Evolutionary conservation across 2,113 vertebrate genomes (phyloP), one percentile per base, ranked within the genome.

Genomic region (Merops nubicus): DNA sequence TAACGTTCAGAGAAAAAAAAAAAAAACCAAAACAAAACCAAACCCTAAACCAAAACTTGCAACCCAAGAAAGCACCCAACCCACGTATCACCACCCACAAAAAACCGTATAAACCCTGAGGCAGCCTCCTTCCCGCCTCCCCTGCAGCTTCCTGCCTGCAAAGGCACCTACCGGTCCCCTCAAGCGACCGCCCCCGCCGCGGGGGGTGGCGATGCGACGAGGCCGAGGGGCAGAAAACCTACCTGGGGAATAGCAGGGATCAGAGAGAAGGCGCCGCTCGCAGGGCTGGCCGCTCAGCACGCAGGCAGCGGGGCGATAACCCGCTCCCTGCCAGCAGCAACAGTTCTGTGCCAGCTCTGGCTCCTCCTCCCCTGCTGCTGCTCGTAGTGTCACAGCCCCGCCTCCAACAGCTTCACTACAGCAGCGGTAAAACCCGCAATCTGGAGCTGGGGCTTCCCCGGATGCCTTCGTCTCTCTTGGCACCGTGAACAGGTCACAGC

Each of bases 361-460:
- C 92, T 67, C 38, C 86, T 83, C 85, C 96, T 90, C 72, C 54
- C 11, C 31, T 2, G 64, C 64, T 3, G 42, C 18, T 1, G 14
- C 48, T n/a, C n/a, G n/a, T n/a, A n/a, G n/a, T n/a, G n/a, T n/a
- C 15, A 0, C 16, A 4, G 26, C 16, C 20, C 56, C 47, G 81
- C 68, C 85, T 69, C 53, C 53, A 0, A 0, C 81, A 0, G 53
- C 36, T 8, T 1, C 15, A 0, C 25, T 2, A 0, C 9, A 10
- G 2, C 67, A 0, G 65, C 54, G 0, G 20, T 6, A 2, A 28
- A 23, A 17, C 1, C 10, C 25, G 26, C 25, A 0, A 1, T 0
- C 20, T 8, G 64, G 15, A 3, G 45, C 19, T 10, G 1, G 50
- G 33, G 60, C 28, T 31, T 8, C 36, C 16, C 9, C 9, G 4